phyloP scores from a whole-genome alignment of 1,140 invertebrate genomes.

The Orchestia grillus region DNA sequence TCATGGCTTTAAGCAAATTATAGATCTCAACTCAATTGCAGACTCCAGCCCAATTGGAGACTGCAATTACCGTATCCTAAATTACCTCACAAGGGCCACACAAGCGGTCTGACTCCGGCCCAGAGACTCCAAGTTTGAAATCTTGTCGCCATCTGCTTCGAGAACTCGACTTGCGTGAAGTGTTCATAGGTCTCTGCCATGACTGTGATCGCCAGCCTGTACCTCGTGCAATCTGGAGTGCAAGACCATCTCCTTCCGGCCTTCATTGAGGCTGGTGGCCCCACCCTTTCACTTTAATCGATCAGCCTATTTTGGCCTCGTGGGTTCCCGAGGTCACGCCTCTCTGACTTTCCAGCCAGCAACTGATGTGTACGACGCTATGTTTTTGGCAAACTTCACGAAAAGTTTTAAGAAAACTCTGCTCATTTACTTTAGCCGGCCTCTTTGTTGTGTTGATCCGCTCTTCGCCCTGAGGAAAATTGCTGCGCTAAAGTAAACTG shows the following conservation, averaged over 20 bases:
- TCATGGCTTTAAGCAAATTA: too few relatives aligned
- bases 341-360: background rate
- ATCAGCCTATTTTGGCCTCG: conserved; percentile 18
- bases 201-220: background rate
- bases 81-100: background rate
- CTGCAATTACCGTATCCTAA: too few relatives aligned
- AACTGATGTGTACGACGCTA: background rate
- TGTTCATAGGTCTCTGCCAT: background rate
- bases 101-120: background rate
- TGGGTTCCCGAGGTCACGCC: background rate
- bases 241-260: background rate
- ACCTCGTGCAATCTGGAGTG: conserved; percentile 8
- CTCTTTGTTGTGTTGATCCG: background rate
- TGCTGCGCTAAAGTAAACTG: background rate
- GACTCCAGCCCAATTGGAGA: too few relatives aligned
- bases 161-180: background rate
- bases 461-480: background rate
- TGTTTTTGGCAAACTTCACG: background rate
- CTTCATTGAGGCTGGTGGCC: conserved; percentile 26
- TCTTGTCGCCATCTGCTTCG: background rate
- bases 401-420: background rate
- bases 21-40: too few relatives aligned
- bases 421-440: background rate
- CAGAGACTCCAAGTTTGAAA: background rate
- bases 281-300: conserved; percentile 42